Evolutionary conservation across 2,888 invertebrate genomes (phyloP), one percentile per base, ranked within the genome.

Genomic region (Aelia acuminata): DNA sequence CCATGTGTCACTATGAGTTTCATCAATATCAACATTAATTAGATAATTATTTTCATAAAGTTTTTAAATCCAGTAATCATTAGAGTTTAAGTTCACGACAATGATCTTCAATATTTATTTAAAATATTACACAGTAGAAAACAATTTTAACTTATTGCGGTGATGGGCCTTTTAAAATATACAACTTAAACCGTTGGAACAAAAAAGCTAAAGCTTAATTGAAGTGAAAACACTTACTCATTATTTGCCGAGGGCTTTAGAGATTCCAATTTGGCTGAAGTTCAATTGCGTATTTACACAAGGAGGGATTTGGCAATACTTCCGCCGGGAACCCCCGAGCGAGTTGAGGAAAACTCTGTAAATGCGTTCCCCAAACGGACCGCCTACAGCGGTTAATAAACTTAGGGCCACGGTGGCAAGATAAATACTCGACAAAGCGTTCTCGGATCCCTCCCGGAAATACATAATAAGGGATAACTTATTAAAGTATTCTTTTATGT

Each of bases 241-340:
- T 70, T 31, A 18, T 70, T 70, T 35, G 57, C 18, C 18, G 4
- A 8, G 22, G 63, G 31, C 18, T 35, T 70, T 70, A 35, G 31
- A 70, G 31, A 70, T 70, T 70, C 63, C 31, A 18, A 70, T 70
- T 70, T 2, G 63, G 63, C 35, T 18, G 20, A 35, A 35, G 63
- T 70, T 70, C 10, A 35, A 70, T 70, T 70, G 31, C 35, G 13
- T 70, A 35, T 31, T 70, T 70, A 70, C 63, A 70, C 18, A 35
- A 31, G 63, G 20, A 70, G 63, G 26, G 63, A 70, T 70, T 70
- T 70, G 35, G 18, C 31, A 35, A 70, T 70, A 70, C 63, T 70
- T 35, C 63, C 35, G 20, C 5, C 35, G 31, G 63, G 35, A 70
- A 18, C 35, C 63, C 63, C 20, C 63, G 35, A 18, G 31, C 63